phyloP scores from a whole-genome alignment of 2,888 invertebrate species.

The Branchellion lobata region DNA sequence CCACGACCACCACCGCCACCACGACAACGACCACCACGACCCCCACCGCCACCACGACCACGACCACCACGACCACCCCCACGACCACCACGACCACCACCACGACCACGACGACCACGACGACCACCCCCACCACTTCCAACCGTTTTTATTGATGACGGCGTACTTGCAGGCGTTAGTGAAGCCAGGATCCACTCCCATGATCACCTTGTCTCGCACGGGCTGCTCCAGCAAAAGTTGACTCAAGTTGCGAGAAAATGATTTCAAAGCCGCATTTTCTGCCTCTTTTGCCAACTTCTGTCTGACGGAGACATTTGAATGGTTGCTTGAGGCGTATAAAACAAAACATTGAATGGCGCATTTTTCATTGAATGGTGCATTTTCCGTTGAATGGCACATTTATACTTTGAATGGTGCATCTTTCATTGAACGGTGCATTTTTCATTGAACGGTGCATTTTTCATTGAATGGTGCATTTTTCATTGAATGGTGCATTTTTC shows the following conservation, averaged over 20 bases:
- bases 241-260: conserved; percentile 81
- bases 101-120: too few species aligned
- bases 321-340: background rate
- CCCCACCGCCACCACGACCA: too few species aligned
- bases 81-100: too few species aligned
- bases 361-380: too few species aligned
- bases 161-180: conserved; percentile 85
- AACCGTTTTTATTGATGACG: conserved; percentile 66
- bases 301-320: conserved; percentile 67
- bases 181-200: conserved; percentile 88
- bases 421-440: conserved; percentile 25
- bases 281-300: conserved; percentile 75
- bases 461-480: too few species aligned
- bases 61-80: too few species aligned
- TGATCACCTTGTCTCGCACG: conserved; percentile 72
- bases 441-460: too few species aligned
- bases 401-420: background rate
- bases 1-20: too few species aligned
- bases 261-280: conserved; percentile 78
- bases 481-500: too few species aligned
- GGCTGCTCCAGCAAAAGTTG: conserved; percentile 79
- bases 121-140: too few species aligned
- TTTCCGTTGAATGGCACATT: background rate
- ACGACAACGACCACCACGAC: too few species aligned
- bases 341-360: background rate